phyloP scores from a whole-genome alignment of 2,888 invertebrate species.

The Drosophila vallismaia region DNA sequence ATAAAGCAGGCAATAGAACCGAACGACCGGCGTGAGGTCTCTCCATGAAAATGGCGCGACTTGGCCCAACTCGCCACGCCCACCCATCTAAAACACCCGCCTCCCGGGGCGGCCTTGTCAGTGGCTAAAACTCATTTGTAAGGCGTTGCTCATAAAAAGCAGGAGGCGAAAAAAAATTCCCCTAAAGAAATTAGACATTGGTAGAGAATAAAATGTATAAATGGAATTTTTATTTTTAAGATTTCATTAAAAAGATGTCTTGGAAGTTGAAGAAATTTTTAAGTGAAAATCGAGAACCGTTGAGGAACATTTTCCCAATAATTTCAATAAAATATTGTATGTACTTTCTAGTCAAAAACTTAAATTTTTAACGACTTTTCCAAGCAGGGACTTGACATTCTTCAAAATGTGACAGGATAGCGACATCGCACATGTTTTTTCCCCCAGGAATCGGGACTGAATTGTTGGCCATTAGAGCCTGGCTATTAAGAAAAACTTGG shows the following conservation, averaged over 20 bases:
- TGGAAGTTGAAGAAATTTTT: too few relatives aligned
- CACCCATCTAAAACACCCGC: slow-evolving; percentile 4
- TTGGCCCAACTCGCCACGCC: slow-evolving; percentile 32
- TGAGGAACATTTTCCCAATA: not conserved
- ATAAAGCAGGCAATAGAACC: slow-evolving; percentile 79
- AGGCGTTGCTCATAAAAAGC: slow-evolving; percentile 62
- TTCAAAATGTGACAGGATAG: not conserved
- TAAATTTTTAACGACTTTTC: not conserved
- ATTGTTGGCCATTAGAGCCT: slow-evolving; percentile 20
- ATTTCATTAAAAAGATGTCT: not conserved
- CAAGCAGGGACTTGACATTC: not conserved
- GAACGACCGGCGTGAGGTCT: slow-evolving; percentile 64
- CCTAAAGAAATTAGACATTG: slow-evolving; percentile 39
- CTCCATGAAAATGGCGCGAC: not conserved
- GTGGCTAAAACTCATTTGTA: slow-evolving; percentile 71
- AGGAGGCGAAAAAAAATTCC: slow-evolving; percentile 52
- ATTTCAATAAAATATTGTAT: not conserved
- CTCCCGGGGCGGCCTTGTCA: slow-evolving; percentile 63
- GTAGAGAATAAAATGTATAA: not conserved
- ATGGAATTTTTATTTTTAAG: not conserved
- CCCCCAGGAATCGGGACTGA: not conserved
- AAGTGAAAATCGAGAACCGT: too few relatives aligned
- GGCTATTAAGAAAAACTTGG: not conserved
- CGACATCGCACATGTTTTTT: not conserved
- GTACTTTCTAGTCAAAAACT: not conserved